These are phyloP conservation scores for Chromobotia macracanthus DNA, from an alignment of 2,797 vertebrate species.

Conservation along the genomic window DNA sequence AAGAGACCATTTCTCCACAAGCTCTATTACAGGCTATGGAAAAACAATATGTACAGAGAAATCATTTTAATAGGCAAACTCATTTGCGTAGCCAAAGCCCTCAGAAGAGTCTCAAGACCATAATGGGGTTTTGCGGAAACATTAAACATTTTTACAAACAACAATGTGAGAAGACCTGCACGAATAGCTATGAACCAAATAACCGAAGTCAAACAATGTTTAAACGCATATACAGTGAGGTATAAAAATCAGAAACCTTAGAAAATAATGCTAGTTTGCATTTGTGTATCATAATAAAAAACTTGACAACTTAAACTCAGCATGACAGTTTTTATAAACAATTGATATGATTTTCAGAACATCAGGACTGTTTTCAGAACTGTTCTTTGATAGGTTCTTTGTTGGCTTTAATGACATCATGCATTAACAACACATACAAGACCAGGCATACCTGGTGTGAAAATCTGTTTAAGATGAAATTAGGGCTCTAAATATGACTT, in stretches of 20 bases:
- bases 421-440: no score
- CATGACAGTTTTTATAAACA: background rate
- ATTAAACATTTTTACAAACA: constrained; percentile 32
- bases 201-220: constrained; percentile 54
- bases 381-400: no score
- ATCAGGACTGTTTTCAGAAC: no score
- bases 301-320: background rate
- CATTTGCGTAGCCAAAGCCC: background rate
- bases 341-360: no score
- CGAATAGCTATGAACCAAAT: constrained; percentile 31
- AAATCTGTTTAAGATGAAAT: constrained; percentile 22
- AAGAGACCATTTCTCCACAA: constrained; percentile 39
- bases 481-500: constrained; percentile 15
- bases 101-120: constrained; percentile 35
- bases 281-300: background rate
- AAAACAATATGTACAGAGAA: constrained; percentile 49
- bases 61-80: constrained; percentile 38
- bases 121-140: constrained; percentile 25
- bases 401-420: no score
- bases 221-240: constrained; percentile 35
- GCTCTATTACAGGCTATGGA: constrained; percentile 46
- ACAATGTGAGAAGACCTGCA: constrained; percentile 10
- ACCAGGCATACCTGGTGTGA: constrained; percentile 38
- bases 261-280: background rate
- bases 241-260: constrained; percentile 42